Percentiles rank a stretch among this genome's conserved stretches.
phyloP scores from a whole-genome alignment of 2,888 invertebrate species.

The Dysmachus trigonus region DNA sequence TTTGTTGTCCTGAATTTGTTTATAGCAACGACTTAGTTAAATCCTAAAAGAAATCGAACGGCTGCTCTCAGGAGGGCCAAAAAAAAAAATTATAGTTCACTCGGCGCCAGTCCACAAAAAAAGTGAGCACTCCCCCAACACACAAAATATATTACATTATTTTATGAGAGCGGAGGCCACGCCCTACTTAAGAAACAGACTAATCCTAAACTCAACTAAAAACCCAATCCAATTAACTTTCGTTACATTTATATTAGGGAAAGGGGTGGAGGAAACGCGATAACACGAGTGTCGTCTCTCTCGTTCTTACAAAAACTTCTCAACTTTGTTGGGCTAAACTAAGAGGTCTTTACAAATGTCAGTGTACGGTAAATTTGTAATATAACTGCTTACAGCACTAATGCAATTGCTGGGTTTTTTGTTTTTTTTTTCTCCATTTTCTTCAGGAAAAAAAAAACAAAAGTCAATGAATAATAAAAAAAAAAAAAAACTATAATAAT shows the following conservation, averaged over 20 bases:
- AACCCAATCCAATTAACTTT: neutral
- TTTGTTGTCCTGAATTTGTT: neutral
- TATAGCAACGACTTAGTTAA: neutral
- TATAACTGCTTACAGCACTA: slow-evolving; percentile 4
- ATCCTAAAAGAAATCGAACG: neutral
- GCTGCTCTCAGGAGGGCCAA: neutral
- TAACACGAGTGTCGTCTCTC: neutral
- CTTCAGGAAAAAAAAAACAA: neutral
- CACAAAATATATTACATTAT: neutral
- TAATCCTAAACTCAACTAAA: neutral
- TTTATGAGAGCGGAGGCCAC: neutral
- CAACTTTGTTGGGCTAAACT: neutral
- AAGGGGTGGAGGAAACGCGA: neutral
- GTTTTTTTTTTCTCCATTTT: neutral
- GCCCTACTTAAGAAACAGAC: neutral
- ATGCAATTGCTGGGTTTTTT: slow-evolving; percentile 5
- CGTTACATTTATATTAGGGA: neutral
- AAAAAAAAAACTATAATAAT: neutral
- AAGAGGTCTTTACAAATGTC: slow-evolving; percentile 4
- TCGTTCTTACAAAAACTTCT: neutral
- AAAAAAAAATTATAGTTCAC: neutral
- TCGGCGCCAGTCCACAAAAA: slow-evolving; percentile 8
- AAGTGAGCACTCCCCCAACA: neutral
- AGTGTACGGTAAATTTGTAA: slow-evolving; percentile 3
- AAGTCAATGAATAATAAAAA: neutral